phyloP scores from a whole-genome alignment of 23 tunicate species.

The Trididemnum nubilum region DNA sequence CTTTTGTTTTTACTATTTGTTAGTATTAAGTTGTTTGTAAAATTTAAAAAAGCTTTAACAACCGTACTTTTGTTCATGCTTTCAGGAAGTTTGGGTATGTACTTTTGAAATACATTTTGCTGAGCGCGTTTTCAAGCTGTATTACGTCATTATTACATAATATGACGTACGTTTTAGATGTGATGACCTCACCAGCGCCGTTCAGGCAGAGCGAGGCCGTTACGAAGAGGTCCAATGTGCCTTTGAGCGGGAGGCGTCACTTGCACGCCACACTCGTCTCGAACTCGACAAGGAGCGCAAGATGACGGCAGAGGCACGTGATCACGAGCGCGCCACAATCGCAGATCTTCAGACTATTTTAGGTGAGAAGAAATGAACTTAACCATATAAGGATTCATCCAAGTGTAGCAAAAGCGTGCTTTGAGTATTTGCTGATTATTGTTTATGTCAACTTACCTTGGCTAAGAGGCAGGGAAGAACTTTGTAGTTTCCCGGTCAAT shows the following conservation, averaged over 20 bases:
- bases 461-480: too few species aligned
- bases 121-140: not conserved
- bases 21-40: too few species aligned
- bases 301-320: constrained; percentile 65
- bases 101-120: too few species aligned
- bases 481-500: too few species aligned
- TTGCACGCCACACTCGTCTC: constrained; percentile 39
- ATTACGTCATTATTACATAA: not conserved
- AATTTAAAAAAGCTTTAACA: too few species aligned
- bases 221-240: constrained; percentile 53
- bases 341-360: constrained; percentile 66
- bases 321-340: constrained; percentile 75
- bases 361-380: too few species aligned
- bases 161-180: constrained; percentile 48
- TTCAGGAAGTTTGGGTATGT: too few species aligned
- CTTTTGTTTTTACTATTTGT: not conserved
- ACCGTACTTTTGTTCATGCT: too few species aligned
- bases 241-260: constrained; percentile 58
- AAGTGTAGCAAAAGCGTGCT: too few species aligned
- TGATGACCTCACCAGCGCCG: constrained; percentile 59
- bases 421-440: not conserved
- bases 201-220: constrained; percentile 48
- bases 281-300: constrained; percentile 68
- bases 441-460: not conserved
- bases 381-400: too few species aligned